phyloP scores from a whole-genome alignment of 1,140 invertebrate genomes.

The Neotoxoptera formosana region DNA sequence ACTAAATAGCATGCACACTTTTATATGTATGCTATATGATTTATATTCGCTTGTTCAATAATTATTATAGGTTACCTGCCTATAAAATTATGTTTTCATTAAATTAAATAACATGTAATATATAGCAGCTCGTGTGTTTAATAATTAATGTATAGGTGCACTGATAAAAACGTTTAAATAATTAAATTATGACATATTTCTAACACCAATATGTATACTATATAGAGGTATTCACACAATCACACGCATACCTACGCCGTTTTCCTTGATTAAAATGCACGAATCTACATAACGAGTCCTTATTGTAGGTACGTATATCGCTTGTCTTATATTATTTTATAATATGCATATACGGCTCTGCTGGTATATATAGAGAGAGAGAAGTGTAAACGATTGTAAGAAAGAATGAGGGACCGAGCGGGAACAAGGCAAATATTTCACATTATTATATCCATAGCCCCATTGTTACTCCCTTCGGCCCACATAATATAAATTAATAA shows the following conservation, averaged over 20 bases:
- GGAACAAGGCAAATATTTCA: constrained; percentile 54
- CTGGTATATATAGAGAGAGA: background rate
- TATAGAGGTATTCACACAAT: background rate
- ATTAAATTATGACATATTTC: background rate
- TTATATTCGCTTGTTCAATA: background rate
- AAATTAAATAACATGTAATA: background rate
- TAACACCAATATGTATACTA: background rate
- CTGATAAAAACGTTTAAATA: background rate
- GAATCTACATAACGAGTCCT: background rate
- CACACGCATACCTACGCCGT: background rate
- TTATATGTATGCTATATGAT: background rate
- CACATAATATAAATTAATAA: constrained; percentile 14
- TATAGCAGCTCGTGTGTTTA: background rate
- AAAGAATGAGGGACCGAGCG: constrained; percentile 19
- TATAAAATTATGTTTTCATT: background rate
- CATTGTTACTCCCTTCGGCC: constrained; percentile 34
- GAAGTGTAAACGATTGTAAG: background rate
- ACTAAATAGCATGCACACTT: background rate
- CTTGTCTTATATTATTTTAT: constrained; percentile 18
- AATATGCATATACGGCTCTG: background rate
- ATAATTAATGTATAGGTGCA: background rate
- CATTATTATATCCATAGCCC: constrained; percentile 24
- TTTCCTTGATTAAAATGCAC: background rate
- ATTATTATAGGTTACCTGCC: background rate
- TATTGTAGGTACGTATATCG: background rate